These are phyloP conservation scores for Zaprionus taronus DNA, from an alignment of 1,140 invertebrate genomes.

Conservation along the genomic window DNA sequence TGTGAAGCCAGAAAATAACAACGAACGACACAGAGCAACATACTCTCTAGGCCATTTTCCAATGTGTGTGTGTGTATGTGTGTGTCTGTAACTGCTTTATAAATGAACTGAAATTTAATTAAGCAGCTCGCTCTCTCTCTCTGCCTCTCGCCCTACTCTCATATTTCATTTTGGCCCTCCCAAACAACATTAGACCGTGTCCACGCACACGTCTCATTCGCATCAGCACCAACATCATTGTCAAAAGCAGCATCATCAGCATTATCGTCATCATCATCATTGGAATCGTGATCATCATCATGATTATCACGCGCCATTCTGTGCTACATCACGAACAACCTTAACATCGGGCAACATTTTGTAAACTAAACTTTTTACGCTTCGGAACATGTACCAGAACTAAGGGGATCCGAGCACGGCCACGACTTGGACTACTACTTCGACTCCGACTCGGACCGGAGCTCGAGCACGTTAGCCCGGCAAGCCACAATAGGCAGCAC, in stretches of 20 bases:
- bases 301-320: slow-evolving; percentile 57
- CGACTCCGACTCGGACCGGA: slow-evolving; percentile 2
- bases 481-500: slow-evolving; percentile 64
- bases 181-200: slow-evolving; percentile 34
- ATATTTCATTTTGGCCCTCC: slow-evolving; percentile 64
- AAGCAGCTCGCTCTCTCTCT: slow-evolving; percentile 49
- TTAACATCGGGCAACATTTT: slow-evolving; percentile 65
- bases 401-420: not conserved
- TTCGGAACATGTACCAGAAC: slow-evolving; percentile 39
- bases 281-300: slow-evolving; percentile 52
- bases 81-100: slow-evolving; percentile 54
- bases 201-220: slow-evolving; percentile 44
- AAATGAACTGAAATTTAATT: slow-evolving; percentile 83
- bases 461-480: slow-evolving; percentile 33
- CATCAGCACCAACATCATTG: slow-evolving; percentile 13
- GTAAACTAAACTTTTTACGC: slow-evolving; percentile 70
- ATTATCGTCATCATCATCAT: slow-evolving; percentile 29
- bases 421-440: not conserved
- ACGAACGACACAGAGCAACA: not conserved
- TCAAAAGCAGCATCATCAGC: not conserved
- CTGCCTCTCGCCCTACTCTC: slow-evolving; percentile 35
- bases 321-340: slow-evolving; percentile 73
- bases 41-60: slow-evolving; percentile 4
- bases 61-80: not conserved
- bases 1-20: not conserved